Evolutionary conservation across 2,888 invertebrate genomes (phyloP).

Genomic region (Petrophora chlorosata): DNA sequence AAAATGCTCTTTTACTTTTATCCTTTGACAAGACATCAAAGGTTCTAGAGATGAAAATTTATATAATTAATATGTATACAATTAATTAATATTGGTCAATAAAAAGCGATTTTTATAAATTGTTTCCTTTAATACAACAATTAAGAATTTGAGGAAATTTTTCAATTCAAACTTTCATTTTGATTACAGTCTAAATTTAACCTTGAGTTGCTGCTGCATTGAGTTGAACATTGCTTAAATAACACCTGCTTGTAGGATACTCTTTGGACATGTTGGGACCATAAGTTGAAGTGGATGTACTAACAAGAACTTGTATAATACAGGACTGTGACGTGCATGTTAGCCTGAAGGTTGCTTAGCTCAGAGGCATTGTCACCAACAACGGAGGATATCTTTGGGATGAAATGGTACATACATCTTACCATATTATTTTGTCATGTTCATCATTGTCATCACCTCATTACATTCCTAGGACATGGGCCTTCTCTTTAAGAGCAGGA

Average conservation of each 20-base stretch:
- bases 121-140: too few species aligned
- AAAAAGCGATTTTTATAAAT: too few species aligned
- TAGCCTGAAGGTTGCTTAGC: conserved; percentile 32
- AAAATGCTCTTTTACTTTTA: neutral
- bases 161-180: conserved; percentile 17
- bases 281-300: conserved; percentile 47
- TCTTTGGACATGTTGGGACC: neutral
- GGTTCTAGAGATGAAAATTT: conserved; percentile 3
- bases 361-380: conserved; percentile 32
- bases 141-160: too few species aligned
- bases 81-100: too few species aligned
- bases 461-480: too few species aligned
- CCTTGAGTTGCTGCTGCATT: conserved; percentile 30
- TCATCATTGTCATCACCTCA: too few species aligned
- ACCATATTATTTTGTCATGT: conserved; percentile 37
- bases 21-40: conserved; percentile 2
- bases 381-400: conserved; percentile 71
- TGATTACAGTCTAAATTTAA: conserved; percentile 17
- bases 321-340: conserved; percentile 81
- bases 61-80: too few species aligned
- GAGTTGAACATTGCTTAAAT: conserved; percentile 43
- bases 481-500: too few species aligned
- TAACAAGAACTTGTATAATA: conserved; percentile 74
- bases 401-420: conserved; percentile 76
- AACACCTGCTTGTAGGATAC: conserved; percentile 1